phyloP scores from a whole-genome alignment of 2,113 vertebrate genomes.

The Gymnarchus niloticus region DNA sequence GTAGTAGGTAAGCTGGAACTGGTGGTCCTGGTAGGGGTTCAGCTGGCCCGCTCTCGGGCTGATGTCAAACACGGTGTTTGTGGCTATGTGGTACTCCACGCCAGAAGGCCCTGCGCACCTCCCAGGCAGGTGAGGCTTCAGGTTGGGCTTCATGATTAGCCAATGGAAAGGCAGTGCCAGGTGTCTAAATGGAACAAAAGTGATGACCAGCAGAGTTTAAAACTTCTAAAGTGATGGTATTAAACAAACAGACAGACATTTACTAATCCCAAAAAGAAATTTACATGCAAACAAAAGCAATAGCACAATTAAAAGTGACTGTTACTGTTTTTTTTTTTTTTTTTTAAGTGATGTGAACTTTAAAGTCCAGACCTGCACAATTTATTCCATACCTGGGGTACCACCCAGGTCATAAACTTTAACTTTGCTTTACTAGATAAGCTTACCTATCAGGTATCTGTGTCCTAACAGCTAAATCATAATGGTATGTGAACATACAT shows the following conservation, averaged over 20 bases:
- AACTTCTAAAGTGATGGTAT: no score
- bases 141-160: constrained; percentile 76
- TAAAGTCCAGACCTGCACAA: no score
- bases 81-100: constrained; percentile 54
- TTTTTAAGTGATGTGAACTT: no score
- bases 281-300: no score
- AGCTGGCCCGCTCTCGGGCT: constrained; percentile 66
- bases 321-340: no score
- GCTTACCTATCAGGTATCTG: background rate
- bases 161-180: constrained; percentile 84
- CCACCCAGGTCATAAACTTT: background rate
- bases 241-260: no score
- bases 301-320: no score
- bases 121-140: constrained; percentile 53
- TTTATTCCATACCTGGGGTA: no score
- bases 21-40: constrained; percentile 58
- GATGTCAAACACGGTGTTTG: constrained; percentile 69
- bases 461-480: background rate
- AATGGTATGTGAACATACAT: background rate
- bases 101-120: constrained; percentile 40
- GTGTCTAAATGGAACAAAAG: constrained; percentile 56
- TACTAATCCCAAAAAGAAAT: no score
- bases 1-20: constrained; percentile 72
- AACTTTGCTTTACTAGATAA: background rate
- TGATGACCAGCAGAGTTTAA: background rate